Percentiles rank a stretch among this genome's conserved stretches.
Evolutionary conservation across 2,888 invertebrate species (phyloP).

Genomic region (Physocephala rufipes): DNA sequence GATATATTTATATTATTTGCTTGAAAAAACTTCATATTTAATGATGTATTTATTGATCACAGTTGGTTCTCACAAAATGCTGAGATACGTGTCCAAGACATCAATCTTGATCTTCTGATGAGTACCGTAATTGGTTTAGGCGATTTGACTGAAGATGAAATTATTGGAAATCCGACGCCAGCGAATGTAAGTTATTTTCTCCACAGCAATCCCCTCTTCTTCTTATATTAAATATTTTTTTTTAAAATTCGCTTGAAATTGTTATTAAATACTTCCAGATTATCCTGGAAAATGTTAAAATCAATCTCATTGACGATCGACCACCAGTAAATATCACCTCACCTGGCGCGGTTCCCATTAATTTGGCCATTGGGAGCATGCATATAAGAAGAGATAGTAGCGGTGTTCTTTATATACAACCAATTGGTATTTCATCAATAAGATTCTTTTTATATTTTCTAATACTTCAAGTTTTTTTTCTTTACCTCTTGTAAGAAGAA

Average conservation of each 20-base stretch:
- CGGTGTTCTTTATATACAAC: constrained; percentile 79
- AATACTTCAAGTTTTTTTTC: neutral
- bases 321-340: constrained; percentile 82
- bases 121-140: constrained; percentile 83
- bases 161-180: constrained; percentile 79
- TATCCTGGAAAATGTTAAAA: constrained; percentile 76
- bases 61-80: constrained; percentile 67
- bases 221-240: neutral
- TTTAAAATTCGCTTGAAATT: neutral
- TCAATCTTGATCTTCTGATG: constrained; percentile 78
- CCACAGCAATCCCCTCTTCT: too few species aligned
- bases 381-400: constrained; percentile 76
- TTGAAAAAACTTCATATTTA: neutral
- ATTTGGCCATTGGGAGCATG: constrained; percentile 77
- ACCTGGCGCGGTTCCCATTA: constrained; percentile 82
- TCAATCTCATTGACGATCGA: constrained; percentile 84
- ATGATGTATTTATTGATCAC: constrained; percentile 11
- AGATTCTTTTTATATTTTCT: neutral
- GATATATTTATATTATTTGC: neutral
- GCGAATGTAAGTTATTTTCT: constrained; percentile 73
- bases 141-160: constrained; percentile 89
- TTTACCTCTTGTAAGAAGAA: constrained; percentile 42
- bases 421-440: constrained; percentile 60
- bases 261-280: constrained; percentile 67
- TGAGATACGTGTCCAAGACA: constrained; percentile 73